Conservation (phyloP, 2,888 invertebrate species). For the Coecobrya sp. region DNA sequence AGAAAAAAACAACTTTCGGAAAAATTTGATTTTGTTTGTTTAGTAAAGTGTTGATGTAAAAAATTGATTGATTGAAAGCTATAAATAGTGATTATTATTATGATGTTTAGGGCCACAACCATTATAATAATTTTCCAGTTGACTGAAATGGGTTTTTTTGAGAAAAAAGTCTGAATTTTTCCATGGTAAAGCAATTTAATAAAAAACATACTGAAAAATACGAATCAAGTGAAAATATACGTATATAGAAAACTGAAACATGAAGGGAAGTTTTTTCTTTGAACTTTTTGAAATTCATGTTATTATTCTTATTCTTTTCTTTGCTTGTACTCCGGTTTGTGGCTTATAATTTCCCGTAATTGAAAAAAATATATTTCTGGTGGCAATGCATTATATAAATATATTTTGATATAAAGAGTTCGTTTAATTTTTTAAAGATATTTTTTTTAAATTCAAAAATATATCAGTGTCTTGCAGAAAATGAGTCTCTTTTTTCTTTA, state of each 20-base stretch:
- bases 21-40: constrained; percentile 7
- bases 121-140: constrained; percentile 20
- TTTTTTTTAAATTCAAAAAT: constrained; percentile 29
- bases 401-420: too few relatives aligned
- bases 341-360: constrained; percentile 33
- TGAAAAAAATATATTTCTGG: constrained; percentile 14
- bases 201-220: constrained; percentile 47
- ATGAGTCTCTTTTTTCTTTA: constrained; percentile 5
- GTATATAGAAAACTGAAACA: constrained; percentile 37
- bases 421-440: constrained; percentile 39
- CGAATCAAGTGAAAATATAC: constrained; percentile 30
- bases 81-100: not conserved
- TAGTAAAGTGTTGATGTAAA: constrained; percentile 4
- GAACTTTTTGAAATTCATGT: not conserved
- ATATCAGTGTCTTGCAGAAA: not conserved
- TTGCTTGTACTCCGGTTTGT: constrained; percentile 56
- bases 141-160: constrained; percentile 52
- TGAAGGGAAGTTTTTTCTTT: constrained; percentile 18
- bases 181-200: constrained; percentile 21
- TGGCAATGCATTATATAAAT: not conserved
- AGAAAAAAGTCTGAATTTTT: constrained; percentile 19
- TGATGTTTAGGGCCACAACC: constrained; percentile 52
- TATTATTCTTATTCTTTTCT: not conserved
- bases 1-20: not conserved
- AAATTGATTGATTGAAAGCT: too few relatives aligned